These are phyloP conservation scores for Phragmatobia fuliginosa DNA, from an alignment of 2,888 invertebrate species.

Conservation along the genomic window DNA sequence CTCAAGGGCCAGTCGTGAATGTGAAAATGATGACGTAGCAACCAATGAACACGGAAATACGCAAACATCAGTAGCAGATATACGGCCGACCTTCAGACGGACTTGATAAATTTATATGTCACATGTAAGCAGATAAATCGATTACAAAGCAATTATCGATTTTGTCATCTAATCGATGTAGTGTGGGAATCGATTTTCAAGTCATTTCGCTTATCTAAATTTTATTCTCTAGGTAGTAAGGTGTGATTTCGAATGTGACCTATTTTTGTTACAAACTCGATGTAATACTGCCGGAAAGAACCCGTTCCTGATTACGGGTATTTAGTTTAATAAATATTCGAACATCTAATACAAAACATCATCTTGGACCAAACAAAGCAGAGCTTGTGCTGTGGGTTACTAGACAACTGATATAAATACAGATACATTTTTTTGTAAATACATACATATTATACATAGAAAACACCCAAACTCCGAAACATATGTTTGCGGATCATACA, in stretches of 20 bases:
- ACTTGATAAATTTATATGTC: conserved; percentile 42
- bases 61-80: not conserved
- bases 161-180: conserved; percentile 5
- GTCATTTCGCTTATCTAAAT: not conserved
- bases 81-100: conserved; percentile 21
- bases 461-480: too few species aligned
- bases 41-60: conserved; percentile 10
- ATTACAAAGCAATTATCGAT: conserved; percentile 15
- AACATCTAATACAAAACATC: too few species aligned
- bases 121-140: conserved; percentile 24
- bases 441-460: too few species aligned
- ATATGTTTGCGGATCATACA: too few species aligned
- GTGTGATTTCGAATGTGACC: not conserved
- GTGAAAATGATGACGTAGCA: conserved; percentile 4
- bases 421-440: too few species aligned
- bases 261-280: not conserved
- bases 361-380: too few species aligned
- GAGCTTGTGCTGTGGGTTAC: too few species aligned
- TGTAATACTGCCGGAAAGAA: not conserved
- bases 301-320: not conserved
- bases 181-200: conserved; percentile 8
- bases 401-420: too few species aligned
- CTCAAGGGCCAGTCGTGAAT: conserved; percentile 7
- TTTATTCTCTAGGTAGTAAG: not conserved
- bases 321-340: not conserved